Evolutionary conservation across 2,797 vertebrate genomes (phyloP), one percentile per base, ranked within the genome.

Genomic region (Lemur catta): DNA sequence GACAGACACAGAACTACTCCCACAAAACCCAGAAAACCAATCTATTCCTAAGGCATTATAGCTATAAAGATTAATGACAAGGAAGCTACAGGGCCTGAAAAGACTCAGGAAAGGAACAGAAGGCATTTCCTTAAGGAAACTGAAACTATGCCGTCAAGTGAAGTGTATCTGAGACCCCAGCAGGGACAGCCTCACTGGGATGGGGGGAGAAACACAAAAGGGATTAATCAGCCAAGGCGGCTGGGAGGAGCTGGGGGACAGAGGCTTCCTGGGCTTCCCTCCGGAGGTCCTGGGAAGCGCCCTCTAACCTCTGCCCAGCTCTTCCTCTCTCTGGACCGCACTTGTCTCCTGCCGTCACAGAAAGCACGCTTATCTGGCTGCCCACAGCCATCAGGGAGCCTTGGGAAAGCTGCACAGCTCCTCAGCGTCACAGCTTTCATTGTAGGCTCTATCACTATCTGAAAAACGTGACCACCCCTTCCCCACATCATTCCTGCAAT

Each of bases 21-120:
- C 84, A 95, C 74, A 67, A 94, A 86, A 93, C 63, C 61, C 90
- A 48, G 24, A 63, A 92, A 97, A 18, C 76, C 96, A 96, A 87
- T 52, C 69, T 74, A 84, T 35, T 87, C 81, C 85, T 95, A 79
- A 59, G 24, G 24, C 3, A 57, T 26, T 65, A 17, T n/a, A 78
- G 67, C 2, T 74, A n/a, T 87, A 52, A 63, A 89, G 65, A 50
- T 30, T 63, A 80, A 88, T 38, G 89, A 78, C 71, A 94, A 80
- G 74, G 78, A 96, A 81, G 92, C 72, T 50, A 52, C 0, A 46
- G 91, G 61, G 75, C 92, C 75, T 97, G 84, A 93, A 79, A 92
- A 95, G 91, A 91, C 52, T 91, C 87, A 65, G 93, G 63, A 65
- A 59, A 84, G 82, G 89, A 84, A n/a, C 18, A 96, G 0, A 9